Evolutionary conservation across 1,140 invertebrate species (phyloP).

Genomic region (Chelonus insularis): DNA sequence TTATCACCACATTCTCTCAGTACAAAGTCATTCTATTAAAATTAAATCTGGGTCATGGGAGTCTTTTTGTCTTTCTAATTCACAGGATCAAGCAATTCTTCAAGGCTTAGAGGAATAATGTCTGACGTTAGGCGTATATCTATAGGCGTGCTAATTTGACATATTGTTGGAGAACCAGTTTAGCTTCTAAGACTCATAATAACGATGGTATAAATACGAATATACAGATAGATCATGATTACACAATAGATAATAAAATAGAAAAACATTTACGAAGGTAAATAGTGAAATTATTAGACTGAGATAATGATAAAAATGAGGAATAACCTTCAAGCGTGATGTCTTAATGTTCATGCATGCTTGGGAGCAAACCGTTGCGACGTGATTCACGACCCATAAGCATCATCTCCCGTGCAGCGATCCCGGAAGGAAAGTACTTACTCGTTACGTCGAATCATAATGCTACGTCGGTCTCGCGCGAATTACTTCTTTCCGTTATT

Average conservation of each 20-base stretch:
- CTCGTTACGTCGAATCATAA: constrained; percentile 39
- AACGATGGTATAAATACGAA: too few relatives aligned
- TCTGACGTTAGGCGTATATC: not conserved
- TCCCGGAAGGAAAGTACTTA: constrained; percentile 55
- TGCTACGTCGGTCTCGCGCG: constrained; percentile 1
- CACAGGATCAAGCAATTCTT: not conserved
- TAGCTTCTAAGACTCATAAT: too few relatives aligned
- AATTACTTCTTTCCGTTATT: constrained; percentile 21
- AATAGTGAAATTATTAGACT: too few relatives aligned
- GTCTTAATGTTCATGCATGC: constrained; percentile 37
- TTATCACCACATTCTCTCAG: not conserved
- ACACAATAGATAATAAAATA: not conserved
- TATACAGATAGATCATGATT: too few relatives aligned
- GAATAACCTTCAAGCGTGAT: constrained; percentile 42
- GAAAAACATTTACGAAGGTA: constrained; percentile 22
- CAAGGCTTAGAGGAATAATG: not conserved
- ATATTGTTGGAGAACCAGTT: too few relatives aligned
- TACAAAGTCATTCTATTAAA: not conserved
- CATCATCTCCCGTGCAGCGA: constrained; percentile 30
- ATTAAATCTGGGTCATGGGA: constrained; percentile 18
- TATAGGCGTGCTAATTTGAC: not conserved
- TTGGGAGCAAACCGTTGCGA: constrained; percentile 37
- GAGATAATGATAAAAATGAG: too few relatives aligned
- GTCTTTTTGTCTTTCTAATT: constrained; percentile 12
- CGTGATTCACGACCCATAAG: constrained; percentile 30